Evolutionary conservation across 2,797 vertebrate species (phyloP).

Genomic region (Phrynocephalus vlangalii): DNA sequence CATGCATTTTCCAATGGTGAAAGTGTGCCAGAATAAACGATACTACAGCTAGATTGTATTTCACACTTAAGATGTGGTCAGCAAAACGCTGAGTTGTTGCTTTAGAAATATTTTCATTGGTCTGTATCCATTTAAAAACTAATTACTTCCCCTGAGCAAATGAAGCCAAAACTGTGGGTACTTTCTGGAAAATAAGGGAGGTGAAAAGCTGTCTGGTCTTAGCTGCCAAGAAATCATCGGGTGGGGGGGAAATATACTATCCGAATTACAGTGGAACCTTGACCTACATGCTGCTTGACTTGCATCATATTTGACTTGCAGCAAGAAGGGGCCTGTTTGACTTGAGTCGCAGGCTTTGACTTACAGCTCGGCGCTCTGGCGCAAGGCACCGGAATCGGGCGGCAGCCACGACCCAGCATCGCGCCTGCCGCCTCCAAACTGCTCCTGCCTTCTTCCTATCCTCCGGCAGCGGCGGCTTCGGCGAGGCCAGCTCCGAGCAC

Average conservation of each 20-base stretch:
- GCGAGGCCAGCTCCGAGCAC: too few species aligned
- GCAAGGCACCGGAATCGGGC: too few species aligned
- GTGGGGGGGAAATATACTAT: not conserved
- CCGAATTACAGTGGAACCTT: too few species aligned
- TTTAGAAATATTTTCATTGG: slow-evolving; percentile 14
- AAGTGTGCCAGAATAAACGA: not conserved
- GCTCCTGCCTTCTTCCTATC: too few species aligned
- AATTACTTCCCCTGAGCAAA: not conserved
- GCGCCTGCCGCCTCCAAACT: too few species aligned
- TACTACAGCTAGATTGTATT: slow-evolving; percentile 25
- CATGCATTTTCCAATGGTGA: slow-evolving; percentile 22
- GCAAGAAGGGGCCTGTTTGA: too few species aligned
- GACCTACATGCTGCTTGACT: too few species aligned
- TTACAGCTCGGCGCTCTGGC: too few species aligned
- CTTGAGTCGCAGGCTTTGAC: too few species aligned
- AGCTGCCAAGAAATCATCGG: not conserved
- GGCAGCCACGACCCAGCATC: too few species aligned
- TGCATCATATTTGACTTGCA: too few species aligned
- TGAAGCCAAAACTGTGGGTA: not conserved
- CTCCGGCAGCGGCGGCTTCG: too few species aligned
- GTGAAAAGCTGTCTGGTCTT: not conserved
- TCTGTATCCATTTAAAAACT: slow-evolving; percentile 14
- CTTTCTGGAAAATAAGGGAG: not conserved
- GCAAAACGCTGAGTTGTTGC: not conserved
- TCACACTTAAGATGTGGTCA: slow-evolving; percentile 5